Evolutionary conservation across 2,888 invertebrate species (phyloP).

Genomic region (Drosophila setosimentum): DNA sequence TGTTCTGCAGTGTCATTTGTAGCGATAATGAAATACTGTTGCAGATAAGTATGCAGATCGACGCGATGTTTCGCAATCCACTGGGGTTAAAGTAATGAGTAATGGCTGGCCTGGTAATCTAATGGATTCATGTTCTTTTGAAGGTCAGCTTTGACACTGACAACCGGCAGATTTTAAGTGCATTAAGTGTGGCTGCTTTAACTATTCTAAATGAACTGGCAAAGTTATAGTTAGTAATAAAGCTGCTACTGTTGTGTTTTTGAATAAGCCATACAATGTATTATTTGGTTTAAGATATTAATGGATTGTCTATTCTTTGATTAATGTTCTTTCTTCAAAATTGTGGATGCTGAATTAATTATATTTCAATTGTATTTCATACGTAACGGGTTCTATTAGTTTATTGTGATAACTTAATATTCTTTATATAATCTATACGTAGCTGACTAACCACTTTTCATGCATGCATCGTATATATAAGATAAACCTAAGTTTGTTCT

Average conservation of each 20-base stretch:
- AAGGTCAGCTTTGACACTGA: conserved; percentile 42
- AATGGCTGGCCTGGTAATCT: conserved; percentile 23
- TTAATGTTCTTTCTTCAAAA: neutral
- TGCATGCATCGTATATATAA: neutral
- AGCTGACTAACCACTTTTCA: neutral
- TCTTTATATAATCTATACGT: neutral
- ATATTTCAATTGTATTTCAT: neutral
- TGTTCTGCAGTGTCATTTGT: conserved; percentile 48
- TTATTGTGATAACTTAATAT: neutral
- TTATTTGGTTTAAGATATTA: neutral
- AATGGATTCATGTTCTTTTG: conserved; percentile 37
- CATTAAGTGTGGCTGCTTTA: neutral
- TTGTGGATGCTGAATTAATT: neutral
- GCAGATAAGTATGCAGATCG: conserved; percentile 47
- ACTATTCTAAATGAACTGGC: neutral
- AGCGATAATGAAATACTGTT: conserved; percentile 35
- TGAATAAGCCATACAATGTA: neutral
- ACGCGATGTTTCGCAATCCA: conserved; percentile 44
- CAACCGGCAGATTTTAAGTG: conserved; percentile 12
- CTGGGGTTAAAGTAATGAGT: conserved; percentile 19
- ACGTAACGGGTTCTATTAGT: neutral
- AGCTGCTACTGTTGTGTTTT: neutral
- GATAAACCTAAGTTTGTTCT: neutral
- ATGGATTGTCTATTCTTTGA: neutral
- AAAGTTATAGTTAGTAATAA: neutral